Conservation (phyloP, 2,888 invertebrate genomes). For the Lasioglossum zephyrum region DNA sequence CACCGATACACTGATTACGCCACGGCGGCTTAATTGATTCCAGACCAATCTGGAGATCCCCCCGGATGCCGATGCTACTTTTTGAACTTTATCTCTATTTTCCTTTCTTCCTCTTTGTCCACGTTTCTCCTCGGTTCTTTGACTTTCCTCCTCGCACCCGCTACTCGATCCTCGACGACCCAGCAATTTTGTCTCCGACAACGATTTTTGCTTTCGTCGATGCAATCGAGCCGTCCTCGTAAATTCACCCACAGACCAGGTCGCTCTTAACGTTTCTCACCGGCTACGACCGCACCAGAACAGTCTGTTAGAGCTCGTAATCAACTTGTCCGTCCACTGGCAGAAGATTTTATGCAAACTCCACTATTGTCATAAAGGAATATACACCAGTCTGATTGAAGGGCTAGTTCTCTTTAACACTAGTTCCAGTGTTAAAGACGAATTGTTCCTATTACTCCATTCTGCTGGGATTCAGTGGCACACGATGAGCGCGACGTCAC, state of each 20-base stretch:
- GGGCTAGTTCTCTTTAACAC: too few species aligned
- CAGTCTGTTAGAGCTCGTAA: not conserved
- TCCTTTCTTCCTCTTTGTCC: conserved; percentile 8
- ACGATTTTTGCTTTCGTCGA: conserved; percentile 47
- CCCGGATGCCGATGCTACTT: conserved; percentile 45
- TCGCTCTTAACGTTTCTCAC: conserved; percentile 27
- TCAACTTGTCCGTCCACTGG: not conserved
- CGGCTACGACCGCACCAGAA: not conserved
- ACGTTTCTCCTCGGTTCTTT: conserved; percentile 18
- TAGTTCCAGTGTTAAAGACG: not conserved
- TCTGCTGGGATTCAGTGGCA: not conserved
- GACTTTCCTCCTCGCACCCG: conserved; percentile 20
- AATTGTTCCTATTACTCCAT: not conserved
- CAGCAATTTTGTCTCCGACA: conserved; percentile 15
- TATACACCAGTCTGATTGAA: not conserved
- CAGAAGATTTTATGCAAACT: not conserved
- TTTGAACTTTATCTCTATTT: conserved; percentile 57
- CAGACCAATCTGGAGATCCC: conserved; percentile 77
- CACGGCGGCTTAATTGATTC: conserved; percentile 82
- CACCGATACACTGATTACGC: conserved; percentile 81
- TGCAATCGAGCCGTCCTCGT: conserved; percentile 36
- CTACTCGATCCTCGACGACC: not conserved
- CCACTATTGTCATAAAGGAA: not conserved
- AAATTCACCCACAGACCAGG: conserved; percentile 24
- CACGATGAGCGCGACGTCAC: not conserved